A percentile compares a stretch with the other conserved stretches of the same genome.
Conservation (phyloP, 1,140 invertebrate genomes). For the Drosophila pruinosa region DNA sequence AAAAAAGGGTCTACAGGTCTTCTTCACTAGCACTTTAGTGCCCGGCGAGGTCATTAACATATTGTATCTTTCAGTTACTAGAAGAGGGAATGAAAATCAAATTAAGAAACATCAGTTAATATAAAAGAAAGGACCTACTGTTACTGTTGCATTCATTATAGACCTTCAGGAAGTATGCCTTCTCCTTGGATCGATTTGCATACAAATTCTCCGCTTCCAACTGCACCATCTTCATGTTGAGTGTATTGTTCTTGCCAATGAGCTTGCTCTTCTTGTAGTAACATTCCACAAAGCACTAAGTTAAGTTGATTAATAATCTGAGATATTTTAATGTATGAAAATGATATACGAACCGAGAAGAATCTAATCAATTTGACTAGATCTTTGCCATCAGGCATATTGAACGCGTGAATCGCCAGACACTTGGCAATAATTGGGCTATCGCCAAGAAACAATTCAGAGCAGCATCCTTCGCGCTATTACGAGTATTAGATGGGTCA, state of each 20-base stretch:
- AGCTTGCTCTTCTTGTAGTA: slow-evolving; percentile 67
- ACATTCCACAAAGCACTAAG: slow-evolving; percentile 68
- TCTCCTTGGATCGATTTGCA: slow-evolving; percentile 55
- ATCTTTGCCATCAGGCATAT: slow-evolving; percentile 45
- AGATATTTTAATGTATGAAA: no score
- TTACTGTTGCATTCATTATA: slow-evolving; percentile 55
- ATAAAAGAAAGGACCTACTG: slow-evolving; percentile 9
- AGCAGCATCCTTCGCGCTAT: slow-evolving; percentile 56
- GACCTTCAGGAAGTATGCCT: slow-evolving; percentile 52
- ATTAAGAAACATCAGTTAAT: neutral
- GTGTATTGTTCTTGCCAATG: slow-evolving; percentile 54
- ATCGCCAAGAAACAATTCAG: slow-evolving; percentile 35
- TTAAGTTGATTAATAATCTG: neutral
- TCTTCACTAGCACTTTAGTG: neutral
- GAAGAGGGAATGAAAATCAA: neutral
- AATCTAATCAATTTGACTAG: slow-evolving; percentile 35
- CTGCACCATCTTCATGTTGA: slow-evolving; percentile 74
- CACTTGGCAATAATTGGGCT: slow-evolving; percentile 49
- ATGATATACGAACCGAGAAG: slow-evolving; percentile 54
- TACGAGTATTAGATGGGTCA: neutral
- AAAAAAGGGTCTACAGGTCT: neutral
- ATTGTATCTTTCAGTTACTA: neutral
- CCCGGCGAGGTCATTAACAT: neutral
- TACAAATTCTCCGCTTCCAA: slow-evolving; percentile 51
- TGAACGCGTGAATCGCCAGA: slow-evolving; percentile 41